Evolutionary conservation across 1,140 invertebrate genomes (phyloP), one percentile per base, ranked within the genome.

Genomic region (Drosophila orena): DNA sequence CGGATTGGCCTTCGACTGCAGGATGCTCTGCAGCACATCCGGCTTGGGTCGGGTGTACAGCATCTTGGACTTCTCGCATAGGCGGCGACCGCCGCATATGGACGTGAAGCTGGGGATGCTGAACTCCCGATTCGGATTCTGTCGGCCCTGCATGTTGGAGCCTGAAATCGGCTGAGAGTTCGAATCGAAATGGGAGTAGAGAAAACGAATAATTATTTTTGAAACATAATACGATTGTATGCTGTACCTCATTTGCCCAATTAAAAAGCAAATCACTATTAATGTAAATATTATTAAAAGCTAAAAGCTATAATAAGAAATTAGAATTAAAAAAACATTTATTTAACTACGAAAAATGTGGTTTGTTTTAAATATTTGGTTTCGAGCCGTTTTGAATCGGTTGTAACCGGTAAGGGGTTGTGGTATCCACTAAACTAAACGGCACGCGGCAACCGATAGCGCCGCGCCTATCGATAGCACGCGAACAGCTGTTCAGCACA

Each of bases 1-100:
- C 0, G 84, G 59, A 75, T 92, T 92, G 22, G 91, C 91, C 49
- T 91, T 92, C 6, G 88, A 91, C 34, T 81, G 80, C 15, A 92
- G 53, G 54, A 92, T 90, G 43, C 81, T 81, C 35, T 91, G 73
- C 0, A 92, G 60, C 0, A 91, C 84, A 65, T 91, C 89, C 3
- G 90, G 90, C 38, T 91, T 91, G 47, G 90, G 90, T 2, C 88
- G 72, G 11, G 79, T 91, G 38, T 91, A 91, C 1, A 89, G 60
- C 60, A 91, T 77, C 46, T 90, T 90, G 5, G 71, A 70, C 55
- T 91, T 91, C 6, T 79, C 69, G 56, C 90, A 91, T 14, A 70
- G 22, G 15, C 85, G 85, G 15, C 60, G 68, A 2, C 60, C 54
- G 3, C 85, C 79, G 59, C 84, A 90, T 34, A 78, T 46, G 7